Percentiles rank a stretch among this genome's conserved stretches.
Evolutionary conservation across 1,140 invertebrate genomes (phyloP).

Genomic region (Melitaea cinxia): DNA sequence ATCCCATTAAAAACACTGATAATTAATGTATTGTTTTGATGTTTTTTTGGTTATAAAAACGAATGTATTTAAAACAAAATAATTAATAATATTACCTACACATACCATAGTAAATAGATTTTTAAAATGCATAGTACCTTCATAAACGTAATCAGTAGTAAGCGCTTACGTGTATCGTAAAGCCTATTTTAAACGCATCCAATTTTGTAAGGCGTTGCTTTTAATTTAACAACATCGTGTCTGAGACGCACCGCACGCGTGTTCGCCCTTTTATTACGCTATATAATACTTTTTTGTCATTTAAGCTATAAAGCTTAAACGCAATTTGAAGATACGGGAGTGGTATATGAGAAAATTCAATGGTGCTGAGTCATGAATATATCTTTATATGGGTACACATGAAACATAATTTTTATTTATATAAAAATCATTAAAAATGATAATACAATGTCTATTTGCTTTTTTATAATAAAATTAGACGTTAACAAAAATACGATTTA

Average conservation of each 20-base stretch:
- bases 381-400: background rate
- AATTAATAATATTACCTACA: no score
- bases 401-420: background rate
- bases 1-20: no score
- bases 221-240: background rate
- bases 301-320: conserved; percentile 22
- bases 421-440: no score
- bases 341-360: conserved; percentile 8
- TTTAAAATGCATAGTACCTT: no score
- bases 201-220: background rate
- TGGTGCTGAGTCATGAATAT: background rate
- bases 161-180: background rate
- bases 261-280: conserved; percentile 22
- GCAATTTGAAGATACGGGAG: conserved; percentile 17
- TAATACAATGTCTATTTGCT: no score
- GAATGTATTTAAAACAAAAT: no score
- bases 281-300: conserved; percentile 34
- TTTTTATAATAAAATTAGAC: no score
- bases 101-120: no score
- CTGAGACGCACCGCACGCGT: background rate
- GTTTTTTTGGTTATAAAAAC: no score
- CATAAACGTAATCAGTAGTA: background rate
- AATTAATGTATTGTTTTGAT: no score
- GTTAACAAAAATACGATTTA: no score
- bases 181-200: background rate